Evolutionary conservation across 2,797 vertebrate species (phyloP), one percentile per base, ranked within the genome.

Genomic region (Podargus strigoides): DNA sequence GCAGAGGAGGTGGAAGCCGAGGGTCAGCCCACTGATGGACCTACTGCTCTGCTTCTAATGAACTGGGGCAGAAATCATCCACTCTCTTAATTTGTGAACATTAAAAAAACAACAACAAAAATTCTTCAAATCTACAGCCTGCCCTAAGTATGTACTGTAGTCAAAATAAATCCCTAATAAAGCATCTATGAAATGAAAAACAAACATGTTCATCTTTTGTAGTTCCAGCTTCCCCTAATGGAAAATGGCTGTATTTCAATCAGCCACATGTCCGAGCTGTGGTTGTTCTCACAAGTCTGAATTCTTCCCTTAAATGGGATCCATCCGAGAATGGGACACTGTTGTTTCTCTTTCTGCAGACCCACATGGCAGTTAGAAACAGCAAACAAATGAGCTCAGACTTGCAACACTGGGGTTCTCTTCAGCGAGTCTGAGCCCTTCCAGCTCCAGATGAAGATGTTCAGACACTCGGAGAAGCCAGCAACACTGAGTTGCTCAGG

Each of bases 131-230:
- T 92, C 64, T 89, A 62, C 50, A 83, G 82, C 50, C 30, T 95
- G 66, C 28, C 49, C 30, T 55, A 88, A 92, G 69, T 66, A 93
- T 76, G 82, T 84, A 91, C 83, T 85, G 78, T 58, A 96, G 84
- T 66, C 63, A 87, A 93, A 95, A 96, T 94, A 96, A 95, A 93
- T 47, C 39, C 79, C 70, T 86, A 90, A 95, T 96, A 94, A 97
- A 93, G 60, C 64, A 87, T 95, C 87, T 95, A 93, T 80, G 72
- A 94, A 93, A 96, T 93, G 55, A 91, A 95, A 97, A 94, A 41
- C 87, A 97, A 97, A 94, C 76, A 72, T 24, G 28, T 46, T 90
- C 46, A 69, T 81, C 67, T 95, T 93, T 91, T 97, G 85, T 95
- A 90, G 92, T 95, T 96, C 23, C 85, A 95, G 82, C 62, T 80